Conservation (phyloP, 2,113 vertebrate species). For the Promerops cafer region DNA sequence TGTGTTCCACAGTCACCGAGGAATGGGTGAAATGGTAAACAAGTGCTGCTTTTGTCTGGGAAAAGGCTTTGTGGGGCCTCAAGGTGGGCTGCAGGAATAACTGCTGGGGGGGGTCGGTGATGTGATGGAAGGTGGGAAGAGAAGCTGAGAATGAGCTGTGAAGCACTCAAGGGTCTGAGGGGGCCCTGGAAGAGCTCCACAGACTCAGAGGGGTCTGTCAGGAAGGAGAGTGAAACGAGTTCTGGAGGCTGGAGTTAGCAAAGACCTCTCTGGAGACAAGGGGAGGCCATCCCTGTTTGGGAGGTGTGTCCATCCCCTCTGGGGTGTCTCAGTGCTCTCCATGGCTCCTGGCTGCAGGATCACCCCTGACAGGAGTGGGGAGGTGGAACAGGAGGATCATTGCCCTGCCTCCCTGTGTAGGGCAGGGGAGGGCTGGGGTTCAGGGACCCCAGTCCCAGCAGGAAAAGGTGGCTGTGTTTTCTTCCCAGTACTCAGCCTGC, state of each 20-base stretch:
- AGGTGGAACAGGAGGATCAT: background rate
- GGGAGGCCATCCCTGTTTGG: background rate
- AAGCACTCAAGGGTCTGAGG: background rate
- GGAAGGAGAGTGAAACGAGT: background rate
- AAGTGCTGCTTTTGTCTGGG: background rate
- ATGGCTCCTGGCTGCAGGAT: background rate
- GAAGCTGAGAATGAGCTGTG: background rate
- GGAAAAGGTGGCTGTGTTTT: background rate
- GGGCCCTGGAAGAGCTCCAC: background rate
- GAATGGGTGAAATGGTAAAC: background rate
- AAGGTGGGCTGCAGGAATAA: background rate
- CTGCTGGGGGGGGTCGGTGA: background rate
- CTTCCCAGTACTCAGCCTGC: background rate
- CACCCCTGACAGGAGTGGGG: background rate
- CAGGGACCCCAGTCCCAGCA: background rate
- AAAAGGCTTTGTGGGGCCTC: background rate
- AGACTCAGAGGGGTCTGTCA: background rate
- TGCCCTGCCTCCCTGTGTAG: background rate
- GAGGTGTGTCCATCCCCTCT: background rate
- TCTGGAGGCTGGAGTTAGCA: background rate
- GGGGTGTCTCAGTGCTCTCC: background rate
- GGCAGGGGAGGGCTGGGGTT: background rate
- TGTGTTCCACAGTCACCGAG: rapidly evolving
- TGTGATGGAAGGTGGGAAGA: background rate
- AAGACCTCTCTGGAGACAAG: background rate